Evolutionary conservation across 2,888 invertebrate species (phyloP), one percentile per base, ranked within the genome.

Genomic region (Labia minor): DNA sequence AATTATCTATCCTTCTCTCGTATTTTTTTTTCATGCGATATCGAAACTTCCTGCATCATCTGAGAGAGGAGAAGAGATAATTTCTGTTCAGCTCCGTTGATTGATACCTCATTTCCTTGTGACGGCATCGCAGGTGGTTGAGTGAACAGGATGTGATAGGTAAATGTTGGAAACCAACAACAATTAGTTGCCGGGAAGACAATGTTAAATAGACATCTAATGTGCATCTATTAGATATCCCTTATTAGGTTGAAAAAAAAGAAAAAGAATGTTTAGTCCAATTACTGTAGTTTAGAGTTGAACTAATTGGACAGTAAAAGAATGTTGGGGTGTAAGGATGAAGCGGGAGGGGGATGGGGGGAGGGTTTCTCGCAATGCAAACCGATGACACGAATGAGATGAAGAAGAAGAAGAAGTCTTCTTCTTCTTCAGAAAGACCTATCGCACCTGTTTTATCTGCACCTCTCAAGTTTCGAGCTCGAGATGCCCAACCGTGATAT

Each of bases 211-310:
- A 49, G 49, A n/a, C 49, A 16, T 8, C 49, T 49, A 49, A 49
- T 49, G 49, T 49, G 49, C 49, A 49, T 49, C 49, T 49, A 49
- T 49, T 49, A 49, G 49, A 49, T 26, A 49, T 49, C 49, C 49
- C 49, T 26, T 49, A 49, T 49, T 49, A 14, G 3, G 49, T 49
- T 10, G 6, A n/a, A 49, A 49, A 49, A 49, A 49, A 49, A 14
- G 11, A 33, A 33, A 33, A 33, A 49, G 14, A 49, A 49, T 2
- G 49, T 11, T 49, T 49, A 4, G 49, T 8, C 49, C 49, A 49
- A 49, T 49, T 49, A 49, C 49, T 49, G 16, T n/a, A 11, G 14
- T 16, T 49, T 14, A 14, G 49, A 49, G 49, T 49, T 14, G 2
- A 14, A 49, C 49, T 49, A 49, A 49, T 49, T 49, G 49, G 49